These are phyloP conservation scores for Luperina nickerlii DNA, from an alignment of 2,888 invertebrate species.

Conservation along the genomic window DNA sequence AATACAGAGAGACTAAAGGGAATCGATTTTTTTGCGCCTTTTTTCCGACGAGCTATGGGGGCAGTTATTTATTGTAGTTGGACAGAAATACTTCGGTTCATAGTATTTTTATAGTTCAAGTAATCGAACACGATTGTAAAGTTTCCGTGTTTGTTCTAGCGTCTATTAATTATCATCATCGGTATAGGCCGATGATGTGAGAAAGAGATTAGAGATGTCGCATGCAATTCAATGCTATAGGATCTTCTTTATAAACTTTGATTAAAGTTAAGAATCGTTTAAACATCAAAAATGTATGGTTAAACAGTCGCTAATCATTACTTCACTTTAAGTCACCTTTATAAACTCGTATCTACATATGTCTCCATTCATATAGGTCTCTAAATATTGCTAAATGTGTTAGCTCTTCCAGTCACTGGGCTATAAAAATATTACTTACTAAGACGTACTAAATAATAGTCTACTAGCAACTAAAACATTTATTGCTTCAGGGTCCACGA, in stretches of 20 bases:
- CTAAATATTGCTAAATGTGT: not conserved
- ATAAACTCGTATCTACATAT: not conserved
- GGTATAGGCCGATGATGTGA: no score
- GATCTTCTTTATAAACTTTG: not conserved
- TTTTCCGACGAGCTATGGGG: conserved; percentile 4
- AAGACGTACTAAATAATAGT: conserved; percentile 7
- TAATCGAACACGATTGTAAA: not conserved
- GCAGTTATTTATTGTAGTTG: not conserved
- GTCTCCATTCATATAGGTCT: not conserved
- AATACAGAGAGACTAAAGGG: conserved; percentile 12
- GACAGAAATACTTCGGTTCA: not conserved
- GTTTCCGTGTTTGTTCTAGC: not conserved
- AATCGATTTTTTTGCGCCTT: conserved; percentile 27
- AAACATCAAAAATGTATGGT: no score
- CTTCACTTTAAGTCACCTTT: not conserved
- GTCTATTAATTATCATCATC: not conserved
- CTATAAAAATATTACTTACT: conserved; percentile 15
- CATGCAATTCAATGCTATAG: no score
- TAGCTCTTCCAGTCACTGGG: no score
- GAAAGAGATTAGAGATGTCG: no score
- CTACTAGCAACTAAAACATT: conserved; percentile 29
- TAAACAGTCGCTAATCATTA: no score
- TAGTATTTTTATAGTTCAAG: not conserved
- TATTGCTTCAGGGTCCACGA: conserved; percentile 18
- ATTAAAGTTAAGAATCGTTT: not conserved